Base-by-base conservation (phyloP, 2,888 invertebrate species). In the Dryobota labecula region DNA sequence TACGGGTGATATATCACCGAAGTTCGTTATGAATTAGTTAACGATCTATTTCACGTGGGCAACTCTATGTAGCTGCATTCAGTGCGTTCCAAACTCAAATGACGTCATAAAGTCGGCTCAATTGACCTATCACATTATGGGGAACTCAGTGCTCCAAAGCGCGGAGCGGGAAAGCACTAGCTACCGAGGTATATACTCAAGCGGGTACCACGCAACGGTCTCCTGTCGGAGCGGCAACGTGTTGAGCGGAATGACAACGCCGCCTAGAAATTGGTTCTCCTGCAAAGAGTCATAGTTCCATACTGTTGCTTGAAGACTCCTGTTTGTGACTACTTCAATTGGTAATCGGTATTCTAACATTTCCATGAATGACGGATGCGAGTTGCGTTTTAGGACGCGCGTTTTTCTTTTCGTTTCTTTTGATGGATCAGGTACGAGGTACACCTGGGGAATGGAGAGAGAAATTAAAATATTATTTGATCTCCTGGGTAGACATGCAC, bases 311-410 rank as follows among this genome's bases (percentile, higher is more conserved):
- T 99, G 98, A n/a, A 99, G 94, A 15, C 97, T 97, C 61, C 98
- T 96, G 82, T 96, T 96, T 89, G 97, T 97, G 24, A 99, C 97
- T 54, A 98, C 97, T 62, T 98, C 98, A 79, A 98, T 89, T 0
- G 98, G 97, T 95, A 99, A 97, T 75, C 98, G 97, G 89, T 99
- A 99, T 90, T 98, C 98, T 91, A 99, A 95, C 98, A 99, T 99
- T 96, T 99, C 99, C 98, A 99, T 99, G 94, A 99, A 99, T 27
- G 99, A 99, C 0, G 99, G 99, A 93, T 99, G 99, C 88, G 98
- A 98, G 90, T 98, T 98, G 84, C 98, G 98, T 87, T 98, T 98
- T 2, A 99, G 97, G 2, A 99, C 98, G 94, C 99, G 98, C 0
- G 99, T 99, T 95, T 99, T 99, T 65, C 99, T 96, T 94, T 99